Base-by-base conservation (phyloP, 2,797 vertebrate genomes). In the Stomatorhinus walkeri region DNA sequence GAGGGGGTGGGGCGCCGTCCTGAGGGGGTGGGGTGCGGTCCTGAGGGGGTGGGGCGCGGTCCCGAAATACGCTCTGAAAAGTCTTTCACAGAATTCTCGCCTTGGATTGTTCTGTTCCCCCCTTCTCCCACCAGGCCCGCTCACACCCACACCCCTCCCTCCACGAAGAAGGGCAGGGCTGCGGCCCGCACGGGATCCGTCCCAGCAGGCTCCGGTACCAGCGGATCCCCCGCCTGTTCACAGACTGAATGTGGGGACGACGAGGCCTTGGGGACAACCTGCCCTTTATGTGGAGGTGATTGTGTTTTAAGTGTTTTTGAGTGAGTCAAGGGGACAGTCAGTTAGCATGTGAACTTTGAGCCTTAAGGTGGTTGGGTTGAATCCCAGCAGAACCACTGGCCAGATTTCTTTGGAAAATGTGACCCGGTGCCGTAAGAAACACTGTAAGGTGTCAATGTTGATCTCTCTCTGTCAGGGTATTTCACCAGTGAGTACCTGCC, bases 401-500 rank as follows among this genome's bases (percentile, higher is more conserved):
- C 40, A n/a, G 36, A 79, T 40, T 19, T 79, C 6, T 16, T 79
- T 79, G 72, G 72, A 79, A 79, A 79, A 19, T 4, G 81, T 28
- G 46, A 5, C 43, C 46, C 0, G 3, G 40, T 84, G 46, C 8
- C 8, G 9, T 84, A 84, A 84, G 81, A 84, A 22, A 84, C 46
- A 28, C 81, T 51, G n/a, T 9, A 19, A 24, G 5, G 19, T 24
- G 88, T 52, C 10, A 49, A 2, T 79, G 16, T 8, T 54, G 10
- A 68, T 59, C 1, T 36, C 49, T 43, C 54, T 86, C 48, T 87
- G 7, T 0, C 88, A 96, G 96, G 92, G 2, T 14, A 10, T 59
- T 96, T 96, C 89, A 92, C 91, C 24, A 0, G 72, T 0, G 91
- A 93, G 1, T 87, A 91, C 87, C 93, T 97, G 12, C 93, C 94